Conservation (phyloP, 2,797 vertebrate species). For the Dendrocincla tyrannina region DNA sequence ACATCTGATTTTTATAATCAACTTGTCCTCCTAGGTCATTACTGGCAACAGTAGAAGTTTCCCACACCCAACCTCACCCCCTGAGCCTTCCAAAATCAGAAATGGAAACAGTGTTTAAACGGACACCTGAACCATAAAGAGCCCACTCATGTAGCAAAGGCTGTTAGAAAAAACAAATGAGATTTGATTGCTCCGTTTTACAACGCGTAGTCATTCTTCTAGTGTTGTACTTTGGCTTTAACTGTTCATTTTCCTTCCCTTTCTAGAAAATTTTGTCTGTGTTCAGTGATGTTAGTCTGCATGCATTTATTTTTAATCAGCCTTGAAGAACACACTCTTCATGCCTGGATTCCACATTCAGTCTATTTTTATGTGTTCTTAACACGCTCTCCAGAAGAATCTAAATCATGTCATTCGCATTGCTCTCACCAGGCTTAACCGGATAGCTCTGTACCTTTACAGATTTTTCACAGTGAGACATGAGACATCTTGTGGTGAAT, state of each 20-base stretch:
- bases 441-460: not conserved
- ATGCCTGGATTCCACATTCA: not conserved
- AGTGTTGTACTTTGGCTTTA: not conserved
- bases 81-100: not conserved
- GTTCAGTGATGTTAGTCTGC: not conserved
- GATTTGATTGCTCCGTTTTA: not conserved
- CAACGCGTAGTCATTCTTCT: not conserved
- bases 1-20: not conserved
- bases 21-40: not conserved
- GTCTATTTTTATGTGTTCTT: conserved; percentile 35
- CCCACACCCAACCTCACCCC: not conserved
- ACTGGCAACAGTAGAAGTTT: not conserved
- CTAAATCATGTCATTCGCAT: not conserved
- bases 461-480: not conserved
- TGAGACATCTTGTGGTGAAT: conserved; percentile 66
- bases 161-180: not conserved
- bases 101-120: not conserved
- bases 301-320: not conserved
- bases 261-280: not conserved
- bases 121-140: not conserved
- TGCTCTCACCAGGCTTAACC: not conserved
- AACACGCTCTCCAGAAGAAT: not conserved
- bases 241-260: not conserved
- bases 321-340: not conserved
- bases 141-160: not conserved